Evolutionary conservation across 1,140 invertebrate genomes (phyloP).

Genomic region (Anastatus disparis): DNA sequence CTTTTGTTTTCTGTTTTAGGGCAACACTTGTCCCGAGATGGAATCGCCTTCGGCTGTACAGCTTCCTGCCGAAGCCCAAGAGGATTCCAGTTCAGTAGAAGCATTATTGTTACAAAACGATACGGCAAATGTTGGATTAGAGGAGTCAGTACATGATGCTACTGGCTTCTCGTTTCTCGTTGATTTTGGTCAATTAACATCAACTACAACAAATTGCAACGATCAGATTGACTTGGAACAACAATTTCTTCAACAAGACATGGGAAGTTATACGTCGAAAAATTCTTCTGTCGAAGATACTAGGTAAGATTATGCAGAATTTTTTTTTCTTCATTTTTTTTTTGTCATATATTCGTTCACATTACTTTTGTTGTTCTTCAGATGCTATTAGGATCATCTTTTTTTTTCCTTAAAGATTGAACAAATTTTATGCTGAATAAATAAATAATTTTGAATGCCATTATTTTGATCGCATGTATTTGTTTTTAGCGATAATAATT

Average conservation of each 20-base stretch:
- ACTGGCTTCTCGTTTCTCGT: slow-evolving; percentile 15
- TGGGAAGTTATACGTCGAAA: background rate
- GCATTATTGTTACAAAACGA: background rate
- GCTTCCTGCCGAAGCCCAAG: slow-evolving; percentile 50
- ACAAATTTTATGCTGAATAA: too few relatives aligned
- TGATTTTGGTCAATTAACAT: slow-evolving; percentile 1
- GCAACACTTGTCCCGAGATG: slow-evolving; percentile 53
- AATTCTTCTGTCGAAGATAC: background rate
- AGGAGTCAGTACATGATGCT: background rate
- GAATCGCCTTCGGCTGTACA: slow-evolving; percentile 55
- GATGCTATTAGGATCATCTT: too few relatives aligned
- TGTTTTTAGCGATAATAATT: too few relatives aligned
- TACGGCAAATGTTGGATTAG: too few relatives aligned
- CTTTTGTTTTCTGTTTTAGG: slow-evolving; percentile 43
- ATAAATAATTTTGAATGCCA: too few relatives aligned
- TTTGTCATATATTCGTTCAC: too few relatives aligned
- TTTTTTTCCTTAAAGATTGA: too few relatives aligned
- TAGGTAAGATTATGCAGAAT: too few relatives aligned
- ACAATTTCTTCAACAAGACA: background rate
- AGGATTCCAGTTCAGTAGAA: slow-evolving; percentile 54
- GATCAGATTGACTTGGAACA: background rate
- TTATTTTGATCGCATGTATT: too few relatives aligned
- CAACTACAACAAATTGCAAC: background rate
- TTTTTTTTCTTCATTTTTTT: too few relatives aligned
- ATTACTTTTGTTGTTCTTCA: too few relatives aligned